Evolutionary conservation across 2,888 invertebrate species (phyloP), one percentile per base, ranked within the genome.

Genomic region (Pammene aurita): DNA sequence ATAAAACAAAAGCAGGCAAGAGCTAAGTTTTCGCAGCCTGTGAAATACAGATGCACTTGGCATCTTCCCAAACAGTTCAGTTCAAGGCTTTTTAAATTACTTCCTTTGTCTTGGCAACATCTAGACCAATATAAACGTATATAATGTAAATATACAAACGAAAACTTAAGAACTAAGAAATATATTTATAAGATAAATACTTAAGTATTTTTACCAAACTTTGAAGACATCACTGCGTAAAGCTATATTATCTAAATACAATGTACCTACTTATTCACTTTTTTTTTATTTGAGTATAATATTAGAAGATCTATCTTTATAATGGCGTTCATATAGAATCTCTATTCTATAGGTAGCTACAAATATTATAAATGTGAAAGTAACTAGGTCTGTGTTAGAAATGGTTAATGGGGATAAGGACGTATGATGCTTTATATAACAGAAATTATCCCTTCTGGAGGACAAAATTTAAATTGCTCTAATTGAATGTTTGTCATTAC

Each of bases 1-100:
- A 14, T 38, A 16, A 35, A 16, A 18, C 42, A 57, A 42, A 57
- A 13, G 13, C 56, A n/a, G 57, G 4, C 16, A 7, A 41, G 16
- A 13, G 13, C 13, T 57, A 18, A 7, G 18, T 57, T 42, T 56
- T 42, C n/a, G 26, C 13, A 10, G 14, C n/a, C 6, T 46, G 44
- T 10, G 34, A 13, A 58, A 18, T 0, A 10, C 14, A 60, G 44
- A 38, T 11, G 0, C 4, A 7, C 2, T 61, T 61, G 61, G 61
- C 61, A 16, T 48, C 35, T 48, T 2, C 14, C 48, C 61, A 61
- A 48, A 48, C 14, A 48, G 61, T 16, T 60, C 14, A 48, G 61
- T 16, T 60, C 46, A 61, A 48, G 14, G 46, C 13, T 38, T 35
- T 35, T 48, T 7, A 35, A 46, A 5, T 61, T 7, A 16, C 16